Percentiles rank a stretch among this genome's conserved stretches.
Conservation (phyloP, 2,113 vertebrate species). For the Sprattus sprattus region DNA sequence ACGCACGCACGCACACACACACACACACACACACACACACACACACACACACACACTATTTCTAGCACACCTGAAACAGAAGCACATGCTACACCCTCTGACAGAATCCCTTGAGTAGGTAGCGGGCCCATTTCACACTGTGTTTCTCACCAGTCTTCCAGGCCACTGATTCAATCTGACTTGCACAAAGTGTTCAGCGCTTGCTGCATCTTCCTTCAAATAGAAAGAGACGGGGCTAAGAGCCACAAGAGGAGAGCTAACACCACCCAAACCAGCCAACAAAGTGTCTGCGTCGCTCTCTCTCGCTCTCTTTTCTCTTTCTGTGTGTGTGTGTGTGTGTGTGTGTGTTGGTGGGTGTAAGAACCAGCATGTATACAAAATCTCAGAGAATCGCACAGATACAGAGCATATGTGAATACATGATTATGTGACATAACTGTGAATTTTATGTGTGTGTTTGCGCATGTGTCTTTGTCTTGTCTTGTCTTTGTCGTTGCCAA, state of each 20-base stretch:
- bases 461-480: neutral
- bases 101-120: neutral
- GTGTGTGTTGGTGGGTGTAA: neutral
- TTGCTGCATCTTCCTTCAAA: neutral
- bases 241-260: neutral
- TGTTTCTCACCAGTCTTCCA: neutral
- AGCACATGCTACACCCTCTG: neutral
- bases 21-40: neutral
- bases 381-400: neutral
- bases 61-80: neutral
- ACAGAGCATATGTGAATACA: neutral
- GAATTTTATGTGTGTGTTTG: neutral
- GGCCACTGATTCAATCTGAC: slow-evolving; percentile 12
- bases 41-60: neutral
- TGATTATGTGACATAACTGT: neutral
- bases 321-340: neutral
- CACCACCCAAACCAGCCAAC: neutral
- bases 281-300: neutral
- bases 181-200: neutral
- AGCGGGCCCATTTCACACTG: neutral
- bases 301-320: neutral
- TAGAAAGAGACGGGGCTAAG: neutral
- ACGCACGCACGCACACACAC: neutral
- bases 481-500: neutral
- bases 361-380: neutral